Conservation (phyloP, 2,888 invertebrate species). For the Oasisia sp. region DNA sequence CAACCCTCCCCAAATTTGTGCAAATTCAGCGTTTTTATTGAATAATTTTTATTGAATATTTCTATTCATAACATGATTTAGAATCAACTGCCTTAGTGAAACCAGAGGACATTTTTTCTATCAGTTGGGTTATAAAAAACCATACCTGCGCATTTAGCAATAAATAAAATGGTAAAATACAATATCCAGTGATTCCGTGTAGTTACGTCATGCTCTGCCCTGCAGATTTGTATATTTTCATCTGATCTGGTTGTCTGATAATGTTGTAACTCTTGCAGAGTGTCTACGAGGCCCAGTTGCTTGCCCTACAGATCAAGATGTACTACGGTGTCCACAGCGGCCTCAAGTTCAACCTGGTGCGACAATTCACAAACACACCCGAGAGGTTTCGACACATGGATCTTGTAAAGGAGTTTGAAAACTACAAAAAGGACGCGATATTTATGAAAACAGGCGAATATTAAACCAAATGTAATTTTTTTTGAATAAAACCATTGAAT, state of each 20-base stretch:
- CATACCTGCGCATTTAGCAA: too few relatives aligned
- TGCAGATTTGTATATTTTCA: not conserved
- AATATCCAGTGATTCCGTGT: too few relatives aligned
- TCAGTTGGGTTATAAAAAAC: too few relatives aligned
- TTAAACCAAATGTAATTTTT: not conserved
- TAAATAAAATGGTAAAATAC: too few relatives aligned
- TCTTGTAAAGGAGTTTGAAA: slow-evolving; percentile 44
- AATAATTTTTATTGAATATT: too few relatives aligned
- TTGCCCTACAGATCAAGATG: slow-evolving; percentile 45
- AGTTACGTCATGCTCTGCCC: not conserved
- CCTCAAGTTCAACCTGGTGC: slow-evolving; percentile 44
- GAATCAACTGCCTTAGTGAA: too few relatives aligned
- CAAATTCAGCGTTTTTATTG: too few relatives aligned
- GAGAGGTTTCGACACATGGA: slow-evolving; percentile 40
- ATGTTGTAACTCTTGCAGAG: slow-evolving; percentile 36
- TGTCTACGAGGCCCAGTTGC: slow-evolving; percentile 43
- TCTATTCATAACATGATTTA: too few relatives aligned
- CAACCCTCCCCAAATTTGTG: too few relatives aligned
- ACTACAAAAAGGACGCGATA: slow-evolving; percentile 40
- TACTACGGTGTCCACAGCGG: slow-evolving; percentile 45
- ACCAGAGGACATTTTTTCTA: too few relatives aligned
- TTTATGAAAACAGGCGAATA: slow-evolving; percentile 11
- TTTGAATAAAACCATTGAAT: not conserved
- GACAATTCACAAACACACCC: slow-evolving; percentile 44
- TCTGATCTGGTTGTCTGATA: not conserved